These are phyloP conservation scores for Istiophorus platypterus DNA, from an alignment of 2,113 vertebrate genomes.

Conservation along the genomic window DNA sequence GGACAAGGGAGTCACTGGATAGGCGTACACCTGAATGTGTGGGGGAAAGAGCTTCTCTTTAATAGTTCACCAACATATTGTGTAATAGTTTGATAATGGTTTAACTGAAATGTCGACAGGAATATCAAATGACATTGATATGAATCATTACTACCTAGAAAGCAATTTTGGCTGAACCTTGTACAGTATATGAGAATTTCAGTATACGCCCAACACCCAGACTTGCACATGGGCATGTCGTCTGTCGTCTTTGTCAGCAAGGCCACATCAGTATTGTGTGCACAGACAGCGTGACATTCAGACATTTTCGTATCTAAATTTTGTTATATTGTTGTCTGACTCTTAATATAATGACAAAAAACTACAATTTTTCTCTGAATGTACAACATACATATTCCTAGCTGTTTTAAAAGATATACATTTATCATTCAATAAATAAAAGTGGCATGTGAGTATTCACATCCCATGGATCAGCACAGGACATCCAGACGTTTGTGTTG, in stretches of 20 bases:
- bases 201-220: background rate
- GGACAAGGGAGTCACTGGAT: background rate
- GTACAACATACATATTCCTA: background rate
- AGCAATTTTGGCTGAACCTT: background rate
- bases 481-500: background rate
- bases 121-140: conserved; percentile 6
- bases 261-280: background rate
- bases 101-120: background rate
- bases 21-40: background rate
- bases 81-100: conserved; percentile 5
- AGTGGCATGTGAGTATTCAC: background rate
- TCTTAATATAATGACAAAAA: no score
- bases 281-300: background rate
- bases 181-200: background rate
- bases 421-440: conserved; percentile 7
- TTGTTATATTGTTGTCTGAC: no score
- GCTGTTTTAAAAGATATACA: background rate
- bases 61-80: conserved; percentile 3
- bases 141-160: background rate
- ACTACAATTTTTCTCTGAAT: background rate
- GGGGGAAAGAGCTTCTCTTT: conserved; percentile 6
- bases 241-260: background rate
- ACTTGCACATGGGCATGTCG: background rate
- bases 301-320: no score
- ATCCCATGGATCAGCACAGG: background rate